Percentiles rank a stretch among this genome's conserved stretches.
Evolutionary conservation across 1,140 invertebrate genomes (phyloP).

Genomic region (Sarcophaga peregrina): DNA sequence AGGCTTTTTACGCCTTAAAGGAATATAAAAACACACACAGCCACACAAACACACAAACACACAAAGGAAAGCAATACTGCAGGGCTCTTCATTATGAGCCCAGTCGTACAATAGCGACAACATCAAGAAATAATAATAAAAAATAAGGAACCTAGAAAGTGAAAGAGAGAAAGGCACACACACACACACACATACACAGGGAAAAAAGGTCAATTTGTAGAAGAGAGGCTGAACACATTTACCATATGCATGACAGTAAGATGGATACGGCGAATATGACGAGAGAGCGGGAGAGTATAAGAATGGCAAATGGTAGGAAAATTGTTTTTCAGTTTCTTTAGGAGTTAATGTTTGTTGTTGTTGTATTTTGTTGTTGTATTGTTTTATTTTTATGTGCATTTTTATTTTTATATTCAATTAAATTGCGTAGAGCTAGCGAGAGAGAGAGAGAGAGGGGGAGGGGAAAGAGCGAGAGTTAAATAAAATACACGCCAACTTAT

Average conservation of each 20-base stretch:
- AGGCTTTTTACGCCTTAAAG: constrained; percentile 20
- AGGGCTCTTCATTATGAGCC: not conserved
- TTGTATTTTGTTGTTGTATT: not conserved
- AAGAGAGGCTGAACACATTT: not conserved
- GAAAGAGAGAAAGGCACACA: too few relatives aligned
- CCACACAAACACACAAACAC: too few relatives aligned
- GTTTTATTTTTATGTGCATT: constrained; percentile 25
- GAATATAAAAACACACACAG: not conserved
- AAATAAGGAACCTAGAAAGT: not conserved
- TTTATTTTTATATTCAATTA: constrained; percentile 22
- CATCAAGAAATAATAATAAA: constrained; percentile 10
- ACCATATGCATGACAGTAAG: too few relatives aligned
- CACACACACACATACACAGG: too few relatives aligned
- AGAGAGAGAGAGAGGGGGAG: too few relatives aligned
- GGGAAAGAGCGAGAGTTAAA: too few relatives aligned
- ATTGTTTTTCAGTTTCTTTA: not conserved
- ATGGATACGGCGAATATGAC: too few relatives aligned
- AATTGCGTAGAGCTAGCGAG: not conserved
- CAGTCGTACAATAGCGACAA: not conserved
- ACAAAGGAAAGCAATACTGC: not conserved
- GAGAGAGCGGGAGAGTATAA: not conserved
- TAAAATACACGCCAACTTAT: not conserved
- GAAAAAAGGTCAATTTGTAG: constrained; percentile 1
- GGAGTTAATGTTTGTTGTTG: not conserved
- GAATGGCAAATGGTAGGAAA: not conserved